Evolutionary conservation across 1,140 invertebrate species (phyloP), one percentile per base, ranked within the genome.

Genomic region (Microplitis demolitor): DNA sequence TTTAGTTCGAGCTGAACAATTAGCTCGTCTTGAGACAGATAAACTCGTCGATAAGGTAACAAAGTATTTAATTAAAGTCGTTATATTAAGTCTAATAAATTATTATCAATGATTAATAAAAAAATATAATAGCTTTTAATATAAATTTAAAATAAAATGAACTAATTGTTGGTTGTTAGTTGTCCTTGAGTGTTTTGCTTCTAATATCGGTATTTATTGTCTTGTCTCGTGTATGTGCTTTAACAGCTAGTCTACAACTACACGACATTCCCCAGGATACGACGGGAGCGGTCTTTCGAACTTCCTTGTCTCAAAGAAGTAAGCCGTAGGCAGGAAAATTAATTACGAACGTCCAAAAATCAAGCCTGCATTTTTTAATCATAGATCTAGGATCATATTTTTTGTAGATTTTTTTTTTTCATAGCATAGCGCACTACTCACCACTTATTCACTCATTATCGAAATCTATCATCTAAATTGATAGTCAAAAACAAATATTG

Each of bases 31-130:
- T 14, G 93, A 95, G 83, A 92, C 91, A 78, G 93, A 94, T 82
- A 92, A 93, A 83, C 87, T 93, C 60, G 91, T 92, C 16, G 92
- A 93, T 82, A 93, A 93, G 89, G 92, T 93, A 86, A 88, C 24
- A 24, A 83, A 9, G 39, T 6, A 64, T 70, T 5, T n/a, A 56
- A 16, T 8, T 56, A 56, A 4, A 56, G 0, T 24, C 24, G 24
- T 24, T 24, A 24, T 24, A 24, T 24, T 24, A 2, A 24, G 24
- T 24, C 24, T 24, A 24, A 24, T 24, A n/a, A 56, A 56, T 14
- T 16, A 56, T 45, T 56, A 16, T 56, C 3, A 14, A 56, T 56
- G 14, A 56, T 6, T 6, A 56, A 56, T 16, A 56, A 56, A 14
- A n/a, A 56, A 56, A 24, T 24, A 2, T 3, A 45, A 45, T 45